phyloP scores from a whole-genome alignment of 2,888 invertebrate species.

The Sarcophaga variegata region DNA sequence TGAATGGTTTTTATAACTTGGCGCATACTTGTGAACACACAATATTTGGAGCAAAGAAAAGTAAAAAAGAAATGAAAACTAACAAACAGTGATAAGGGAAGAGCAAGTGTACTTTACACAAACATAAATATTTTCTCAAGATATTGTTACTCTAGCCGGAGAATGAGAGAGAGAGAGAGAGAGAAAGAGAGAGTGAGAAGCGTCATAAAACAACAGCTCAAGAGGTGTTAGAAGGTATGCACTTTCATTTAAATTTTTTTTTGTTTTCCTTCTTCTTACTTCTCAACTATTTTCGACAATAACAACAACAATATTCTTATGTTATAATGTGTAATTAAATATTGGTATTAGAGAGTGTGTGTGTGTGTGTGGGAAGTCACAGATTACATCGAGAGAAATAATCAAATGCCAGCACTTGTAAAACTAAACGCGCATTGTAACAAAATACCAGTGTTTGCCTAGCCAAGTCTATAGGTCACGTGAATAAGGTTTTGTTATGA shows the following conservation, averaged over 20 bases:
- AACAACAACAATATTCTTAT: background rate
- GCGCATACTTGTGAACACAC: slow-evolving; percentile 42
- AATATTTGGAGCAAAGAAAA: slow-evolving; percentile 2
- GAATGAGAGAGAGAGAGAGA: background rate
- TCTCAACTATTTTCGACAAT: background rate
- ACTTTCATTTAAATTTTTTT: slow-evolving; percentile 6
- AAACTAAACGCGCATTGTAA: too few species aligned
- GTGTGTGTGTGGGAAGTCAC: too few species aligned
- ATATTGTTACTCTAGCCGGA: slow-evolving; percentile 14
- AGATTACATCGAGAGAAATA: too few species aligned
- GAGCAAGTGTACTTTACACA: slow-evolving; percentile 22
- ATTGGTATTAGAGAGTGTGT: too few species aligned
- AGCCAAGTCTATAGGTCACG: background rate
- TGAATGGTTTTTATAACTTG: slow-evolving; percentile 38
- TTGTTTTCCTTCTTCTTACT: background rate
- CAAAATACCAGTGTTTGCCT: too few species aligned
- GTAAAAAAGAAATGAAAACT: background rate
- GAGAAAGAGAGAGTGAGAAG: background rate
- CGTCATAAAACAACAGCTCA: background rate
- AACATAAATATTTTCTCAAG: slow-evolving; percentile 42
- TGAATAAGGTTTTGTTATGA: background rate
- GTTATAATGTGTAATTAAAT: slow-evolving; percentile 38
- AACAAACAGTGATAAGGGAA: background rate
- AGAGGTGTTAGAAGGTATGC: slow-evolving; percentile 39
- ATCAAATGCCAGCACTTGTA: too few species aligned